Conservation (phyloP, 2,113 vertebrate genomes). For the Scomber japonicus region DNA sequence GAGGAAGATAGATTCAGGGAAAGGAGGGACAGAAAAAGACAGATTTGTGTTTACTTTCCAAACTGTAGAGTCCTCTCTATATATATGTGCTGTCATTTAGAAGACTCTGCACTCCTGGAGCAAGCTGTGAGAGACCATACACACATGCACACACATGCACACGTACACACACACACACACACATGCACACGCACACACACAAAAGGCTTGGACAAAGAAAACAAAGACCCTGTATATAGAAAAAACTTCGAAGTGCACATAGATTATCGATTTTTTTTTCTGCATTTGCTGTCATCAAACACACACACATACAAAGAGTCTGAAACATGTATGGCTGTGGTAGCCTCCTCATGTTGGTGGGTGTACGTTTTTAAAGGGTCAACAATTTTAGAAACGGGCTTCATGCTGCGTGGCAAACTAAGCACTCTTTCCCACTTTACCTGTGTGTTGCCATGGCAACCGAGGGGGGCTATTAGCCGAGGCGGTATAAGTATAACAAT, state of each 20-base stretch:
- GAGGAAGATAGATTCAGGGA: conserved; percentile 21
- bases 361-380: conserved; percentile 79
- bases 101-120: conserved; percentile 22
- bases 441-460: conserved; percentile 81
- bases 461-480: conserved; percentile 64
- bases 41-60: conserved; percentile 26
- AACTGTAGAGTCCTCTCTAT: conserved; percentile 26
- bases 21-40: conserved; percentile 10
- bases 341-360: conserved; percentile 66
- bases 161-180: conserved; percentile 2
- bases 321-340: conserved; percentile 29
- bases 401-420: conserved; percentile 65
- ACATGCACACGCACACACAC: background rate
- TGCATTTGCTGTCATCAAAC: conserved; percentile 12
- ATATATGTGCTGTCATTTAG: conserved; percentile 42
- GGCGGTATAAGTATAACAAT: conserved; percentile 65
- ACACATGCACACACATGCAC: background rate
- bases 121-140: conserved; percentile 4
- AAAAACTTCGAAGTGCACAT: conserved; percentile 26
- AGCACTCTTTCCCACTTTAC: conserved; percentile 77
- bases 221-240: conserved; percentile 18
- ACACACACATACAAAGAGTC: background rate
- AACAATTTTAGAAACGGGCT: conserved; percentile 75
- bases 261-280: conserved; percentile 38
- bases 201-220: conserved; percentile 20